A percentile compares a stretch with the other conserved stretches of the same genome.
phyloP scores from a whole-genome alignment of 2,113 vertebrate genomes.

The Naja naja region DNA sequence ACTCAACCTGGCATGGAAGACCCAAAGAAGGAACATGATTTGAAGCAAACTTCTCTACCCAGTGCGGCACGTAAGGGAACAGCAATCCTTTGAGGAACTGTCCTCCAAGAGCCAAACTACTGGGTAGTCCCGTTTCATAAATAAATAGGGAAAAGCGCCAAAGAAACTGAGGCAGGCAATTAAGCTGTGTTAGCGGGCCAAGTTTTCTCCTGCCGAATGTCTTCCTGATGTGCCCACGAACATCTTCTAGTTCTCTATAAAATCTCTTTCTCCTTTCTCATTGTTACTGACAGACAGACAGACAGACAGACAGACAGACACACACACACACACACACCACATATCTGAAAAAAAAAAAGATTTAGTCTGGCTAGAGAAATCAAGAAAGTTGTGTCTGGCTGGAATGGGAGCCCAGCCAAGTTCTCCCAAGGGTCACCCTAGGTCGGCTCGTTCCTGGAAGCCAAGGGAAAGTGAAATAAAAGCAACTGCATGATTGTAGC shows the following conservation, averaged over 20 bases:
- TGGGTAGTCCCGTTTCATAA: slow-evolving; percentile 2
- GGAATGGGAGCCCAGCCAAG: not conserved
- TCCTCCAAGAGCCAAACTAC: slow-evolving; percentile 15
- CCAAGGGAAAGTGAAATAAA: not conserved
- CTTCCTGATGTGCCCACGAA: no score
- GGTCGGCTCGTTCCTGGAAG: not conserved
- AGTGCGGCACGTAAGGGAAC: slow-evolving; percentile 12
- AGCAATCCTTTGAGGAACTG: slow-evolving; percentile 4
- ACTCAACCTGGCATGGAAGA: not conserved
- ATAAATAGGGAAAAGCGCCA: not conserved
- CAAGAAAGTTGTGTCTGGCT: not conserved
- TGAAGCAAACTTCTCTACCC: not conserved
- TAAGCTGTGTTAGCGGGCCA: not conserved
- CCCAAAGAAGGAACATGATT: not conserved
- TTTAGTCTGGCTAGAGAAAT: not conserved
- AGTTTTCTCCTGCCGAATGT: not conserved
- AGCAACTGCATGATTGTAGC: not conserved
- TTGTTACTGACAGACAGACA: not conserved
- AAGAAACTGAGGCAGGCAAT: slow-evolving; percentile 1
- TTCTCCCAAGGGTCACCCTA: not conserved
- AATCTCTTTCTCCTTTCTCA: not conserved
- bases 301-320: not conserved
- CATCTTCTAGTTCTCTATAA: not conserved
- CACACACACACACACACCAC: no score
- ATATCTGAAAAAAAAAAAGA: not conserved